These are phyloP conservation scores for Notothenia rossii DNA, from an alignment of 2,113 vertebrate genomes.

Conservation along the genomic window DNA sequence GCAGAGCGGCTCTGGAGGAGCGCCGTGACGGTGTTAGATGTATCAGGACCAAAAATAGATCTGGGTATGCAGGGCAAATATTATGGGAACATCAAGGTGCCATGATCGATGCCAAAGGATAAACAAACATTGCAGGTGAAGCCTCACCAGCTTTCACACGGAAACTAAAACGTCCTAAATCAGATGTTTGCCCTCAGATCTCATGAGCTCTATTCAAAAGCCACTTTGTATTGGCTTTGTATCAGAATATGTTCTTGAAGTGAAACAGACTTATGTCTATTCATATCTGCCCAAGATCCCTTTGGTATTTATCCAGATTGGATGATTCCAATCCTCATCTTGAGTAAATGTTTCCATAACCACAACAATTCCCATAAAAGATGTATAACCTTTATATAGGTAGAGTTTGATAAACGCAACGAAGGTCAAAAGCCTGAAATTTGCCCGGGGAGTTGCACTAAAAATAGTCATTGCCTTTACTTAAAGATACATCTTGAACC, in stretches of 20 bases:
- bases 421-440: not conserved
- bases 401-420: too few relatives aligned
- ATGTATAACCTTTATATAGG: too few relatives aligned
- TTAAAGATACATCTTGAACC: not conserved
- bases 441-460: not conserved
- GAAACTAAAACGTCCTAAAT: constrained; percentile 26
- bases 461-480: not conserved
- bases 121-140: constrained; percentile 59
- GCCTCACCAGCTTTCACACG: constrained; percentile 12
- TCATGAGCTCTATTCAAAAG: not conserved
- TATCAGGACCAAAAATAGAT: constrained; percentile 71
- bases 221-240: not conserved
- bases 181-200: constrained; percentile 14
- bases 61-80: constrained; percentile 70
- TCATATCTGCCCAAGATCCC: not conserved
- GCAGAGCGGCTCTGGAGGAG: constrained; percentile 56
- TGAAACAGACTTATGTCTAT: not conserved
- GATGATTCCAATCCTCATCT: not conserved
- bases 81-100: constrained; percentile 70
- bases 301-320: not conserved
- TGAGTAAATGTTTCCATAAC: not conserved
- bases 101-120: constrained; percentile 40
- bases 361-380: not conserved
- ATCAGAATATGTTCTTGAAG: not conserved
- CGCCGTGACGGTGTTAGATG: constrained; percentile 65